phyloP scores from a whole-genome alignment of 2,888 invertebrate genomes.

The Tetanocera ferruginea region DNA sequence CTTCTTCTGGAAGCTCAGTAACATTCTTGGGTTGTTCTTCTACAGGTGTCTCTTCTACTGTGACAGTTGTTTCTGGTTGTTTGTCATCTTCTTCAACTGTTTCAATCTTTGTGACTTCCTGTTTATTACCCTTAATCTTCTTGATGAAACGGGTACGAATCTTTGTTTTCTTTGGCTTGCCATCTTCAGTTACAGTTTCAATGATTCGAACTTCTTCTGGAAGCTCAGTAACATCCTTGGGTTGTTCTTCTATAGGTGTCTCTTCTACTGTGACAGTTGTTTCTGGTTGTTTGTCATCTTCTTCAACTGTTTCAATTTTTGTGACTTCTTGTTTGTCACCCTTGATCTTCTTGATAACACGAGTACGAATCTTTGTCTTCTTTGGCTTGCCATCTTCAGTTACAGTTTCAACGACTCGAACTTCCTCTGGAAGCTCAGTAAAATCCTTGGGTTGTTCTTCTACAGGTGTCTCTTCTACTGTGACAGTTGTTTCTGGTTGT shows the following conservation, averaged over 20 bases:
- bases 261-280: slow-evolving; percentile 24
- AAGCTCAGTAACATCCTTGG: slow-evolving; percentile 19
- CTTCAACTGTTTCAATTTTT: slow-evolving; percentile 40
- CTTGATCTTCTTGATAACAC: slow-evolving; percentile 30
- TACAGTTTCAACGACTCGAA: slow-evolving; percentile 39
- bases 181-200: slow-evolving; percentile 26
- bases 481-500: slow-evolving; percentile 20
- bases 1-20: slow-evolving; percentile 46
- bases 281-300: slow-evolving; percentile 30
- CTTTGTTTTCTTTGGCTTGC: slow-evolving; percentile 31
- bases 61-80: slow-evolving; percentile 44
- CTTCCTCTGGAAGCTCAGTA: slow-evolving; percentile 27
- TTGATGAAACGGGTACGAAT: slow-evolving; percentile 42
- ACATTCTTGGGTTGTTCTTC: slow-evolving; percentile 37
- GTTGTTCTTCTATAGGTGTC: not conserved
- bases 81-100: slow-evolving; percentile 48
- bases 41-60: slow-evolving; percentile 41
- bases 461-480: slow-evolving; percentile 25
- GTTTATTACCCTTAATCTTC: slow-evolving; percentile 44
- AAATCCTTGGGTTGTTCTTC: slow-evolving; percentile 22
- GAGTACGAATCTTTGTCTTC: slow-evolving; percentile 25
- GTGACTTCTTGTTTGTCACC: slow-evolving; percentile 43
- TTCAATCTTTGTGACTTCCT: slow-evolving; percentile 46
- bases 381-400: slow-evolving; percentile 31
- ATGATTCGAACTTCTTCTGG: slow-evolving; percentile 26